Conservation (phyloP, 2,797 vertebrate species). For the Lycodopsis pacificus region DNA sequence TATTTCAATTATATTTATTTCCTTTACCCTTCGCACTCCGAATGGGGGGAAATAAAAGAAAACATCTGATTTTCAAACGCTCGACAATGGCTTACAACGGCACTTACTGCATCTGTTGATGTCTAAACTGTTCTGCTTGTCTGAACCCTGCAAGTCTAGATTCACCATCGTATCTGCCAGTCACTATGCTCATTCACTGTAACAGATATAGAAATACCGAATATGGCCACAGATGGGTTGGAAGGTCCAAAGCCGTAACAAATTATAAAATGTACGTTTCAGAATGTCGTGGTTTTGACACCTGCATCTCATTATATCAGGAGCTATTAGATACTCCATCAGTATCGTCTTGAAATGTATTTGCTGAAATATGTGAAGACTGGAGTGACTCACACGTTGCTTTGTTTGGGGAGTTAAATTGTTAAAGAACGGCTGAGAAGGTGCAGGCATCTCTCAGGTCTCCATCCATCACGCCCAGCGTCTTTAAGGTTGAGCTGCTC, state of each 20-base stretch:
- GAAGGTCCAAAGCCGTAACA: background rate
- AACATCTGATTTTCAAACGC: background rate
- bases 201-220: background rate
- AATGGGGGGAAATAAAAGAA: background rate
- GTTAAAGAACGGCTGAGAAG: background rate
- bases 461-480: background rate
- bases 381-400: background rate
- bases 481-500: constrained; percentile 12
- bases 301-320: background rate
- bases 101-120: background rate
- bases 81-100: background rate
- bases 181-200: background rate
- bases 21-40: background rate
- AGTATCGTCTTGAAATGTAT: background rate
- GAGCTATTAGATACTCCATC: background rate
- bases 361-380: background rate
- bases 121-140: background rate
- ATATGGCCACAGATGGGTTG: background rate
- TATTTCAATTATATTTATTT: constrained; percentile 23
- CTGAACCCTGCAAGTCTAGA: background rate
- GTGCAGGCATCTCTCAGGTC: background rate
- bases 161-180: background rate
- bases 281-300: background rate
- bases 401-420: background rate
- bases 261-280: background rate